Evolutionary conservation across 2,888 invertebrate genomes (phyloP).

Genomic region (Hololepta plana): DNA sequence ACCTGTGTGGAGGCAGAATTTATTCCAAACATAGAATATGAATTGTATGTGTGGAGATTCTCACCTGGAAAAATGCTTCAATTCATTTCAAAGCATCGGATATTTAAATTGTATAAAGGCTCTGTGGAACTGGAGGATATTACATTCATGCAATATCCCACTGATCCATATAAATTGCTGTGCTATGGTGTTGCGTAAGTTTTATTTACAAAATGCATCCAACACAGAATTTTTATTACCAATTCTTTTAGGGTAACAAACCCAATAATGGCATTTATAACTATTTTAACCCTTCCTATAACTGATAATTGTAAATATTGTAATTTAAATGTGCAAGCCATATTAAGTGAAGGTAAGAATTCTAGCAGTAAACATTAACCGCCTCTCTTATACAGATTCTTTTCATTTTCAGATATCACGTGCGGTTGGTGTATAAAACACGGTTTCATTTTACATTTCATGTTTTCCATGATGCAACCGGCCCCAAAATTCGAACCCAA

Average conservation of each 20-base stretch:
- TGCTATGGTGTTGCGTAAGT: conserved; percentile 50
- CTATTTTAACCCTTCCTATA: conserved; percentile 47
- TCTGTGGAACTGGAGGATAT: conserved; percentile 32
- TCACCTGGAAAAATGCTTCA: conserved; percentile 22
- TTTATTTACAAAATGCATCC: conserved; percentile 5
- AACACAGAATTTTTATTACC: conserved; percentile 6
- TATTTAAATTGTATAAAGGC: conserved; percentile 24
- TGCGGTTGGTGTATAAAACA: conserved; percentile 57
- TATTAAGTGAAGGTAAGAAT: no score
- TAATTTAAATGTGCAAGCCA: conserved; percentile 11
- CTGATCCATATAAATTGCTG: conserved; percentile 42
- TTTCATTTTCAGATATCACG: conserved; percentile 11
- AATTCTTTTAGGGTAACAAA: conserved; percentile 19
- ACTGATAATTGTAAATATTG: conserved; percentile 40
- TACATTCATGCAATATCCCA: conserved; percentile 53
- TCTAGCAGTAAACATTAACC: no score
- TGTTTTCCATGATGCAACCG: conserved; percentile 66
- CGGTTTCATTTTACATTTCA: conserved; percentile 81
- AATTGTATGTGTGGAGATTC: conserved; percentile 26
- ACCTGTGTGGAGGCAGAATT: conserved; percentile 15
- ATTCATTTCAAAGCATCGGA: conserved; percentile 23
- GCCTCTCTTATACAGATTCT: no score
- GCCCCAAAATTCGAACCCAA: conserved; percentile 37
- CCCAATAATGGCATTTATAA: conserved; percentile 39
- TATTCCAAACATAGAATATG: conserved; percentile 20